Evolutionary conservation across 2,113 vertebrate genomes (phyloP).

Genomic region (Nothoprocta pentlandii): DNA sequence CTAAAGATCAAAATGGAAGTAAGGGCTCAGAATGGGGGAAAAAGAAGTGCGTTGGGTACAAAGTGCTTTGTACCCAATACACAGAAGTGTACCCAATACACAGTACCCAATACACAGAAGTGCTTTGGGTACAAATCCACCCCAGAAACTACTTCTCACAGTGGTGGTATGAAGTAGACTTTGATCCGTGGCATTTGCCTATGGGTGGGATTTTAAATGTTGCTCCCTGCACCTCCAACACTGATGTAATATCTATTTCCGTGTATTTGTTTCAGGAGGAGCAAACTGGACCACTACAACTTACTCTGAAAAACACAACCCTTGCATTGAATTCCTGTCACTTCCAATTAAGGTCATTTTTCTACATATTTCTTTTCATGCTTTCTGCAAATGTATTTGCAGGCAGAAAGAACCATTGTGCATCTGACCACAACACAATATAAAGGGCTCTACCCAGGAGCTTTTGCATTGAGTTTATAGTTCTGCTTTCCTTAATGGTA

Average conservation of each 20-base stretch:
- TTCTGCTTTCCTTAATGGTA: background rate
- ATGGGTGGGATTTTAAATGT: background rate
- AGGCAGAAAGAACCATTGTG: background rate
- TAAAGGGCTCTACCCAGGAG: background rate
- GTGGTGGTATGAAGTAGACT: background rate
- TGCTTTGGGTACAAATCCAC: background rate
- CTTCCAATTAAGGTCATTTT: background rate
- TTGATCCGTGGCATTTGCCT: background rate
- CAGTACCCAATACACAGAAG: background rate
- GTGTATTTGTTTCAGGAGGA: background rate
- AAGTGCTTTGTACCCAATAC: background rate
- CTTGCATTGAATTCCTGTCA: background rate
- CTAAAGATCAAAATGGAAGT: background rate
- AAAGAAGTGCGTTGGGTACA: background rate
- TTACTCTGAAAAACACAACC: background rate
- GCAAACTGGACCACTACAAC: background rate
- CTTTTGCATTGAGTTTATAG: background rate
- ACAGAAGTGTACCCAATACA: background rate
- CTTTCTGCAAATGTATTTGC: rapidly evolving
- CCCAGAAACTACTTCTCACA: background rate
- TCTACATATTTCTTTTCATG: rapidly evolving
- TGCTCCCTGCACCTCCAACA: background rate
- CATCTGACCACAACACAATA: background rate
- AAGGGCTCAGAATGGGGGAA: background rate
- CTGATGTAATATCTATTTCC: background rate